Base-by-base conservation (phyloP, 92 coral and sea anemone genomes). In the Pocillopora meandrina region DNA sequence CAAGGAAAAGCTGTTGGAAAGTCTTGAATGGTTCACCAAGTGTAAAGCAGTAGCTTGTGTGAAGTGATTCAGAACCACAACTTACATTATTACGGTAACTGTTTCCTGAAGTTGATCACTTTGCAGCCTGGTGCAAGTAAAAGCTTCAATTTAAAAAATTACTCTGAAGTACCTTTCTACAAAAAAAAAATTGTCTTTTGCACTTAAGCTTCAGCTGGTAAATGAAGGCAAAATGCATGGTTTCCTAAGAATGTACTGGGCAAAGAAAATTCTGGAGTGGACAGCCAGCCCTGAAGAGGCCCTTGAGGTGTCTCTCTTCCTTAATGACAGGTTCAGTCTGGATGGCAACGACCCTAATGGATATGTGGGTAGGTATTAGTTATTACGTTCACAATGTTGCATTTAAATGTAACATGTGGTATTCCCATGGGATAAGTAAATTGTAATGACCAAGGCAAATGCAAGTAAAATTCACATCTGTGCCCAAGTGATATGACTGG, bases 301-400 rank as follows among this genome's bases (percentile, higher is more conserved):
- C 5, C 90, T 93, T 9, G 73, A 75, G n/a, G 87, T 88, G 76
- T 91, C 97, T 5, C 86, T 93, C 5, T 91, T 85, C 82, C 89
- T 91, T 14, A 93, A 93, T 76, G 97, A 93, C 85, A 88, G 83
- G 66, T 93, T 82, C 77, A 84, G 83, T 65, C 55, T 93, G 82
- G 97, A 93, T 89, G 97, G 97, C 13, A 89, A 80, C 70, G 97
- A 93, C 71, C 93, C 97, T 1, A 93, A 93, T 88, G 97, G 97
- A 17, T 93, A 91, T 83, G 94, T 91, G 18, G 97, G 97, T 91
- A 82, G 82, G 88, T 42, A 15, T 59, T 71, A 47, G 74, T 14
- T 14, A 23, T 78, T 10, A 12, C 12, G 47, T 34, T 56, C 18
- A 7, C 55, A 77, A 20, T 59, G 61, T 26, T 58, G 26, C 20